Percentiles rank a stretch among this genome's conserved stretches.
Conservation (phyloP, 1,140 invertebrate genomes). For the Drosophila neocordata region DNA sequence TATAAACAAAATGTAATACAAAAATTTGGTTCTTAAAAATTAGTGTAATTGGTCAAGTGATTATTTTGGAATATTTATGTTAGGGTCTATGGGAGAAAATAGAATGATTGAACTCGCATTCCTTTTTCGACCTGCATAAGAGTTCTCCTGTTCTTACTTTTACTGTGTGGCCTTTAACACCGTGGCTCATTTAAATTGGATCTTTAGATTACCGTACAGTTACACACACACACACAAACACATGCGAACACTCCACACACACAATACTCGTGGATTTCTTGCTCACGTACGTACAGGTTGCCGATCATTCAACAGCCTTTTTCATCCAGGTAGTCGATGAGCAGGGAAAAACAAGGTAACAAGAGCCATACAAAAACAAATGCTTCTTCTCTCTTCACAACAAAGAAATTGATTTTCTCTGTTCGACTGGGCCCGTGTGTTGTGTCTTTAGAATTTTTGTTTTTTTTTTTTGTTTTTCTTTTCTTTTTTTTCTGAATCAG, state of each 20-base stretch:
- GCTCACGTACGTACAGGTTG: conserved; percentile 3
- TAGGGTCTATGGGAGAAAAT: background rate
- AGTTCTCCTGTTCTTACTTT: background rate
- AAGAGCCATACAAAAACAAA: conserved; percentile 46
- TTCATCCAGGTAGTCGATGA: conserved; percentile 51
- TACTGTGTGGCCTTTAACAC: conserved; percentile 37
- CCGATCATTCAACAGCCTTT: conserved; percentile 8
- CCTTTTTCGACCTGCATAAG: background rate
- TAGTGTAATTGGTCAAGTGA: too few species aligned
- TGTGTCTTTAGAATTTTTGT: conserved; percentile 2
- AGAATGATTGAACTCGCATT: background rate
- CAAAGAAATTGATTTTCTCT: conserved; percentile 80
- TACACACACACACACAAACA: conserved; percentile 25
- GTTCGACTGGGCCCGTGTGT: conserved; percentile 32
- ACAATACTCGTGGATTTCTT: background rate
- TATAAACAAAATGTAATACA: too few species aligned
- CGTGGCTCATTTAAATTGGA: conserved; percentile 69
- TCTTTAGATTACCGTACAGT: conserved; percentile 54
- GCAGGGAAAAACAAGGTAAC: conserved; percentile 48
- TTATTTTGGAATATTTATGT: background rate
- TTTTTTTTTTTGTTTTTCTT: conserved; percentile 23
- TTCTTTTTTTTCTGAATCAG: conserved; percentile 68
- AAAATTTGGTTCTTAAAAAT: too few species aligned
- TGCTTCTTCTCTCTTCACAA: conserved; percentile 45
- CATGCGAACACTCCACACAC: conserved; percentile 11